Evolutionary conservation across 2,888 invertebrate species (phyloP).

Genomic region (Anodontia alba): DNA sequence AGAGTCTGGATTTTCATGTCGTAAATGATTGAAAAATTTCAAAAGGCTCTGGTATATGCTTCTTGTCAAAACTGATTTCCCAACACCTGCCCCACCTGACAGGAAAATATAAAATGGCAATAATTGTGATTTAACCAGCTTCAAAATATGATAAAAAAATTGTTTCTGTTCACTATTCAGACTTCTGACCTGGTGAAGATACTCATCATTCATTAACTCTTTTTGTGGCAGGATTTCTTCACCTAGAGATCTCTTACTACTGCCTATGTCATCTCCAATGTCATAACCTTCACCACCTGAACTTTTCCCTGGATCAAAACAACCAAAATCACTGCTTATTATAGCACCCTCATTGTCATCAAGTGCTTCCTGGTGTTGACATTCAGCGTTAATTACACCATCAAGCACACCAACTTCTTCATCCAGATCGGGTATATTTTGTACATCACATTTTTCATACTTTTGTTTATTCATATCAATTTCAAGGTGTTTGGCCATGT

Average conservation of each 20-base stretch:
- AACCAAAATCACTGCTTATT: too few species aligned
- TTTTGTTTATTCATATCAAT: conserved; percentile 12
- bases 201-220: too few species aligned
- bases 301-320: neutral
- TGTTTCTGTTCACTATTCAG: neutral
- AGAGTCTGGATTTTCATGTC: neutral
- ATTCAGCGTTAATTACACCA: neutral
- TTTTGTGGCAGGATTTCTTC: too few species aligned
- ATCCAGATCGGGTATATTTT: neutral
- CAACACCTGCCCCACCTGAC: neutral
- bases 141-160: neutral
- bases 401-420: neutral
- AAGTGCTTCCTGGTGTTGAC: neutral
- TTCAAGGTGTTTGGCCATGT: conserved; percentile 5
- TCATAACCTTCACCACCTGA: too few species aligned
- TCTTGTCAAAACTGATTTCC: neutral
- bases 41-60: neutral
- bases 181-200: neutral
- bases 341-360: neutral
- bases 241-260: too few species aligned
- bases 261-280: too few species aligned
- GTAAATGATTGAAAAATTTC: neutral
- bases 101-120: neutral
- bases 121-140: neutral
- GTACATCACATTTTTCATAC: conserved; percentile 20